These are phyloP conservation scores for Chamaea fasciata DNA, from an alignment of 2,113 vertebrate species.

Conservation along the genomic window DNA sequence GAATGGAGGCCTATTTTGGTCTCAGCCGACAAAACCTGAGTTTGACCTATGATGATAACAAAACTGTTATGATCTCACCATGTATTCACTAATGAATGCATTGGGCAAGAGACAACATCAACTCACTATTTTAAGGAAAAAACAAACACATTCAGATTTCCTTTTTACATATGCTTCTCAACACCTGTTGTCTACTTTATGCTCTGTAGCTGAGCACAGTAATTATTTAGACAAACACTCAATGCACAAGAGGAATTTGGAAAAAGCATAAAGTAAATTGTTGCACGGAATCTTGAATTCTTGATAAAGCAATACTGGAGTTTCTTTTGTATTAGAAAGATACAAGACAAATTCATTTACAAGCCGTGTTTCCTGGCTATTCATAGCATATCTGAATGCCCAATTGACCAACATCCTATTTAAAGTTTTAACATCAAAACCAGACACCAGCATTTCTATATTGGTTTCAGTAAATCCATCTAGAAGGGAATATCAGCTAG, in stretches of 20 bases:
- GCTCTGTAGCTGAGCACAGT: not conserved
- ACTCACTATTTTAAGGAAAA: not conserved
- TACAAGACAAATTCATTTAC: fast-evolving
- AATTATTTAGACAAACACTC: not conserved
- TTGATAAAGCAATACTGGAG: not conserved
- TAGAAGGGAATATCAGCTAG: not conserved
- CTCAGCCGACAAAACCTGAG: not conserved
- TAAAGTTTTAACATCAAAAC: not conserved
- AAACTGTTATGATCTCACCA: not conserved
- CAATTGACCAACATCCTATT: not conserved
- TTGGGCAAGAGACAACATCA: not conserved
- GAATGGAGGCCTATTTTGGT: not conserved
- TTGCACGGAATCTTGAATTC: not conserved
- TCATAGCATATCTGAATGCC: too few relatives aligned
- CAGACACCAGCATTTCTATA: not conserved
- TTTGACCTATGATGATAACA: not conserved
- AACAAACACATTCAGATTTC: not conserved
- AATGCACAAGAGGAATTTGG: not conserved
- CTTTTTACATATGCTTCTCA: not conserved
- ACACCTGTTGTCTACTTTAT: not conserved
- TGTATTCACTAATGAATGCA: not conserved
- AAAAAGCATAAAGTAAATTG: not conserved
- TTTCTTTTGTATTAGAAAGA: not conserved
- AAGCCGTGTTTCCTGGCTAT: not conserved
- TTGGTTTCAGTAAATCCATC: not conserved